phyloP scores from a whole-genome alignment of 2,797 vertebrate species.

The Hypotaenidia philippensis region DNA sequence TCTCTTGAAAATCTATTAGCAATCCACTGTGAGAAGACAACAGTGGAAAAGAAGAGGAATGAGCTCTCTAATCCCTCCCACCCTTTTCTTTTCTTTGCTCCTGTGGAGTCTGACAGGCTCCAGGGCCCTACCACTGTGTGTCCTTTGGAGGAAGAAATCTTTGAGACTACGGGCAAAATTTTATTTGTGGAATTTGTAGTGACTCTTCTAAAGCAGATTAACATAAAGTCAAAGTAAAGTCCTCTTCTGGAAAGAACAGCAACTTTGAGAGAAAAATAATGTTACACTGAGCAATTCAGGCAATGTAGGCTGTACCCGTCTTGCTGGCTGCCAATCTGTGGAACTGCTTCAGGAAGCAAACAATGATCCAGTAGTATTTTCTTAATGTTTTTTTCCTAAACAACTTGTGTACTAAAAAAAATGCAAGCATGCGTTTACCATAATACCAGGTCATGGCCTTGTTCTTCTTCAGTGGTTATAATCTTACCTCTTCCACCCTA shows the following conservation, averaged over 20 bases:
- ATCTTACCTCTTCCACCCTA: neutral
- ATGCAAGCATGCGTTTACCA: neutral
- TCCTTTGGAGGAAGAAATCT: neutral
- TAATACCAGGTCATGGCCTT: neutral
- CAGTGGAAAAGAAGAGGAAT: neutral
- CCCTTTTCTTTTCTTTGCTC: neutral
- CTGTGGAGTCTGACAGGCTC: neutral
- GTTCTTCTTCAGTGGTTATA: neutral
- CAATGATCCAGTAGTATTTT: neutral
- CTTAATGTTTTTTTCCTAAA: neutral
- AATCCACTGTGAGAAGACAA: neutral
- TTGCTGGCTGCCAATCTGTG: neutral
- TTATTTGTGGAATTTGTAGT: neutral
- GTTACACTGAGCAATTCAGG: neutral
- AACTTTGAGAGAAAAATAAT: neutral
- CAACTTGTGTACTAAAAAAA: neutral
- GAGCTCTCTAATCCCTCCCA: neutral
- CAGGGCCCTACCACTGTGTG: neutral
- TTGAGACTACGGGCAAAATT: neutral
- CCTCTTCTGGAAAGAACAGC: neutral
- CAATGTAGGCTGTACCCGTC: neutral
- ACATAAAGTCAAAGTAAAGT: neutral
- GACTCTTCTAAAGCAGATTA: neutral
- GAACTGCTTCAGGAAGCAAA: neutral
- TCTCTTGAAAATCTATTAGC: no score